phyloP scores from a whole-genome alignment of 2,113 vertebrate genomes.

The Pangasianodon hypophthalmus region DNA sequence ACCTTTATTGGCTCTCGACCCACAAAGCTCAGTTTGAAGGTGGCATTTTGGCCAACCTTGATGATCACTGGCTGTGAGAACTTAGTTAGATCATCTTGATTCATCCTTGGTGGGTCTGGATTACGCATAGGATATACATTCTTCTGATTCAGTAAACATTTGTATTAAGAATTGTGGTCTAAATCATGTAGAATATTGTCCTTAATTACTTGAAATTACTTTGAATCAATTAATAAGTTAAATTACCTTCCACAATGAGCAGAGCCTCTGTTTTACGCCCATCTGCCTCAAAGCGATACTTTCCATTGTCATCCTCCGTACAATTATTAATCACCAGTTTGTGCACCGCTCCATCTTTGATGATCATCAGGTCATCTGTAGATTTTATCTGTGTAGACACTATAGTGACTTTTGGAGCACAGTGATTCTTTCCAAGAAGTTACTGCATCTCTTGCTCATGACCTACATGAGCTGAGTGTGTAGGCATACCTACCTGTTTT shows the following conservation, averaged over 20 bases:
- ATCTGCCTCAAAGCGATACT: slow-evolving; percentile 81
- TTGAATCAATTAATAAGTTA: not conserved
- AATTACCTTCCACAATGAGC: slow-evolving; percentile 71
- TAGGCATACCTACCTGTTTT: slow-evolving; percentile 70
- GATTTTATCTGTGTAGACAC: slow-evolving; percentile 69
- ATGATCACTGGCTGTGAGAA: slow-evolving; percentile 75
- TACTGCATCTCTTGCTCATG: not conserved
- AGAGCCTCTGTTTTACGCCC: slow-evolving; percentile 75
- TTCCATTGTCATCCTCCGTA: slow-evolving; percentile 77
- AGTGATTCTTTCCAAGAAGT: not conserved
- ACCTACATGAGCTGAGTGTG: not conserved
- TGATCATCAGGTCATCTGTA: slow-evolving; percentile 71
- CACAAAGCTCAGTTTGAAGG: slow-evolving; percentile 77
- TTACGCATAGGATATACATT: slow-evolving; percentile 23
- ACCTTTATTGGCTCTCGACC: slow-evolving; percentile 80
- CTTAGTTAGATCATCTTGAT: slow-evolving; percentile 71
- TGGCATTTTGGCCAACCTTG: slow-evolving; percentile 76
- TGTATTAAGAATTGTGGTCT: not conserved
- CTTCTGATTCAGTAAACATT: not conserved
- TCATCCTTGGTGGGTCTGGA: slow-evolving; percentile 81
- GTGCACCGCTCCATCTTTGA: slow-evolving; percentile 75
- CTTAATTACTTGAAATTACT: not conserved
- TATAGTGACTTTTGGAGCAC: not conserved
- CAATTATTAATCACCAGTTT: slow-evolving; percentile 75
- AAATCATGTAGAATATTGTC: not conserved